These are phyloP conservation scores for Gobio occitaniae DNA, from an alignment of 2,797 vertebrate species.

Conservation along the genomic window DNA sequence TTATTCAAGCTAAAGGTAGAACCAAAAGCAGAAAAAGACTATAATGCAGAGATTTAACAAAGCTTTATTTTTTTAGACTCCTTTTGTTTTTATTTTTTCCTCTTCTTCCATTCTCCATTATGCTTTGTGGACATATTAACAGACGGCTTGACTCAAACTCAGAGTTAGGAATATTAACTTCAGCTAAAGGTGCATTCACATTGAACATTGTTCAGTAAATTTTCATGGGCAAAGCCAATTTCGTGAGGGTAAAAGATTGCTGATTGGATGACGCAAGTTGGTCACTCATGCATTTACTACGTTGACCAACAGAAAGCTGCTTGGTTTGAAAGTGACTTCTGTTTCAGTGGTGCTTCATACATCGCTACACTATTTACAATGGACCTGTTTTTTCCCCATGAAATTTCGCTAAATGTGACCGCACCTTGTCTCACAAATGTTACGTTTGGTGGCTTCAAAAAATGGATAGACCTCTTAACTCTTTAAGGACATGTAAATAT, in stretches of 20 bases:
- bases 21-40: constrained; percentile 73
- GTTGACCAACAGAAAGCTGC: background rate
- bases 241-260: background rate
- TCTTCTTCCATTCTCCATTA: constrained; percentile 62
- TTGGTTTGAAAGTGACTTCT: constrained; percentile 11
- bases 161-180: constrained; percentile 68
- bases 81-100: constrained; percentile 59
- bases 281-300: background rate
- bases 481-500: constrained; percentile 77
- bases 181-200: constrained; percentile 60
- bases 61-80: constrained; percentile 86
- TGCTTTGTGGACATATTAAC: constrained; percentile 68
- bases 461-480: constrained; percentile 64
- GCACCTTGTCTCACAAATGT: constrained; percentile 64
- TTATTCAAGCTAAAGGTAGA: constrained; percentile 74
- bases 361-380: background rate
- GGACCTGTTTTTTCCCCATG: background rate
- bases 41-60: constrained; percentile 82
- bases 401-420: background rate
- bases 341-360: background rate
- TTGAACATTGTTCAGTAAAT: background rate
- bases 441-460: constrained; percentile 61
- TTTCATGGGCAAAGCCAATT: background rate
- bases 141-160: constrained; percentile 66
- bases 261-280: background rate